Evolutionary conservation across 1,140 invertebrate genomes (phyloP).

Genomic region (Caenorhabditis tropicalis): DNA sequence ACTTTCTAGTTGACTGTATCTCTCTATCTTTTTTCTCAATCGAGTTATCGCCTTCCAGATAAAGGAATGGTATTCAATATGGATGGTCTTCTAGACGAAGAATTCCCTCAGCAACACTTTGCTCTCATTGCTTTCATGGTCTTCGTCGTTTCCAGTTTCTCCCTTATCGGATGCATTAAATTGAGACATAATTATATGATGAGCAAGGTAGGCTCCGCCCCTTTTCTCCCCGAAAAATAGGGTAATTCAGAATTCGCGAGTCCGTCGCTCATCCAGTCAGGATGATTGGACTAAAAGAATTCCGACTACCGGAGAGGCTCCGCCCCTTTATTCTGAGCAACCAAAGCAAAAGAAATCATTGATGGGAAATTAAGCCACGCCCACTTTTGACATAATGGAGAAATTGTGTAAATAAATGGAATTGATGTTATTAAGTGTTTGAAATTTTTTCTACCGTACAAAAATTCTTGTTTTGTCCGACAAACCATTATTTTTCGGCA

Average conservation of each 20-base stretch:
- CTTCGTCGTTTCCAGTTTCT: not conserved
- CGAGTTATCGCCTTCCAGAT: not conserved
- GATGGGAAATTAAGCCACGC: too few relatives aligned
- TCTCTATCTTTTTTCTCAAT: not conserved
- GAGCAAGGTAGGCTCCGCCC: not conserved
- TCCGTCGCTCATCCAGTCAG: not conserved
- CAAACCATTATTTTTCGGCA: too few relatives aligned
- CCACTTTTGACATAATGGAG: too few relatives aligned
- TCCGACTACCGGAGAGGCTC: constrained; percentile 4
- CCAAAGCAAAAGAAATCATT: not conserved
- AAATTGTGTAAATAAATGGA: too few relatives aligned
- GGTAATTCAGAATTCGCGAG: not conserved
- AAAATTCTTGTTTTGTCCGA: too few relatives aligned
- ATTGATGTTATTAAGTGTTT: too few relatives aligned
- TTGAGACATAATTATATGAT: not conserved
- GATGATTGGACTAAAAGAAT: constrained; percentile 23
- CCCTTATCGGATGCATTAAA: not conserved
- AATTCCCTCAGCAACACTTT: not conserved
- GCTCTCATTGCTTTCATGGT: not conserved
- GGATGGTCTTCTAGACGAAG: not conserved
- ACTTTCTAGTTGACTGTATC: too few relatives aligned
- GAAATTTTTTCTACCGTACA: too few relatives aligned
- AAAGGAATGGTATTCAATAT: constrained; percentile 7
- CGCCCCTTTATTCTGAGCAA: not conserved
- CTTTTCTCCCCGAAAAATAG: not conserved